A percentile compares a stretch with the other conserved stretches of the same genome.
phyloP scores from a whole-genome alignment of 35 echinoderm and acorn worm genomes.

The Ophioderma brevispina region DNA sequence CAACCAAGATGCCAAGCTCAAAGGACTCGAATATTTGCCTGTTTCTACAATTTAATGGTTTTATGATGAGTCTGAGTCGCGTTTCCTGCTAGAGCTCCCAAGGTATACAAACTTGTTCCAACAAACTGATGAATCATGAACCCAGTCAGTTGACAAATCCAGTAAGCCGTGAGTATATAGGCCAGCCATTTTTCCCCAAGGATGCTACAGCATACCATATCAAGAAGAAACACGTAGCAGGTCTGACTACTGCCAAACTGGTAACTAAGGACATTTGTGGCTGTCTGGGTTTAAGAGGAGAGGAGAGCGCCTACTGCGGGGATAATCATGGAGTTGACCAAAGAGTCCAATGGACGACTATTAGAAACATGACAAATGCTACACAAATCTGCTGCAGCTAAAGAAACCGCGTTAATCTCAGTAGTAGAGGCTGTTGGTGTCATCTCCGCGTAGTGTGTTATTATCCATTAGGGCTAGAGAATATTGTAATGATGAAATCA shows the following conservation, averaged over 20 bases:
- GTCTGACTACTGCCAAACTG: neutral
- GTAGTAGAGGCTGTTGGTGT: no score
- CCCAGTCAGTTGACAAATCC: neutral
- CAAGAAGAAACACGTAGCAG: neutral
- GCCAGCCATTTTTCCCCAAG: neutral
- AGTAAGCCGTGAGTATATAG: neutral
- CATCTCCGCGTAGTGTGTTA: no score
- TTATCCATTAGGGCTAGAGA: no score
- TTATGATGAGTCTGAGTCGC: neutral
- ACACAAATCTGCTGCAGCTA: neutral
- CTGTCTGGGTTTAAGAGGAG: neutral
- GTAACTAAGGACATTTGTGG: constrained; percentile 5
- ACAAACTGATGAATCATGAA: neutral
- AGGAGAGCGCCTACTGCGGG: neutral
- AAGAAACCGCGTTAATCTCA: neutral
- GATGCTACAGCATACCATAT: neutral
- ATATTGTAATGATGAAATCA: no score
- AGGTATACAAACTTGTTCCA: neutral
- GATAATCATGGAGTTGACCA: constrained; percentile 9
- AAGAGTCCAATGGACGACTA: neutral
- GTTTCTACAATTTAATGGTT: neutral
- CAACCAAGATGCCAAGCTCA: neutral
- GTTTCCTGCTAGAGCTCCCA: neutral
- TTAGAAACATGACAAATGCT: neutral
- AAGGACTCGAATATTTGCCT: neutral